Conservation (phyloP, 1,140 invertebrate species). For the Tetramorium simillimum region DNA sequence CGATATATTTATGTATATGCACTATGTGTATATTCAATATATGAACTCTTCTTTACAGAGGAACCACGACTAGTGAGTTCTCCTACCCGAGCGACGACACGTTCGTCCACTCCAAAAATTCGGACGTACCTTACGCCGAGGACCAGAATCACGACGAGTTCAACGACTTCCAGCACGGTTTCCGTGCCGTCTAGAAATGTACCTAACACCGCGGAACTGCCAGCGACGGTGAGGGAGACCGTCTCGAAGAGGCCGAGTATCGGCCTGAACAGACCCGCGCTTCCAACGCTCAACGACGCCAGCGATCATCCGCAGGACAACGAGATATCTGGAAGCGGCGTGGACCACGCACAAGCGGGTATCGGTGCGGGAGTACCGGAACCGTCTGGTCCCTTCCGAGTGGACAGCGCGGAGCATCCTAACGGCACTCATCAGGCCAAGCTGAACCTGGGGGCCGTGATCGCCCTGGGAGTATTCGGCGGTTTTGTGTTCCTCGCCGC, state of each 20-base stretch:
- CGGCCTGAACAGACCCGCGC: conserved; percentile 74
- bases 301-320: conserved; percentile 86
- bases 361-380: conserved; percentile 88
- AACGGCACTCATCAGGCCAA: conserved; percentile 88
- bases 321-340: conserved; percentile 86
- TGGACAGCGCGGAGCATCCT: conserved; percentile 88
- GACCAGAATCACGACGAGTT: conserved; percentile 73
- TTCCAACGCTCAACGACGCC: conserved; percentile 62
- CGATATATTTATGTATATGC: background rate
- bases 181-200: conserved; percentile 23
- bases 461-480: conserved; percentile 95
- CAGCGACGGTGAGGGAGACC: conserved; percentile 81
- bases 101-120: conserved; percentile 75
- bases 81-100: conserved; percentile 70
- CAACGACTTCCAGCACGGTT: conserved; percentile 73
- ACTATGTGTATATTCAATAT: background rate
- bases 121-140: conserved; percentile 79
- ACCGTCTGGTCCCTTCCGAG: conserved; percentile 88
- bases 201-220: conserved; percentile 72
- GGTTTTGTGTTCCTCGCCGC: conserved; percentile 96
- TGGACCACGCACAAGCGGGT: conserved; percentile 85
- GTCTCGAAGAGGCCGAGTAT: conserved; percentile 78
- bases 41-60: conserved; percentile 24
- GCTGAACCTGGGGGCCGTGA: conserved; percentile 94
- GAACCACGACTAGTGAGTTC: conserved; percentile 55